Conservation (phyloP, 2,888 invertebrate genomes). For the Parascotia fuliginaria region DNA sequence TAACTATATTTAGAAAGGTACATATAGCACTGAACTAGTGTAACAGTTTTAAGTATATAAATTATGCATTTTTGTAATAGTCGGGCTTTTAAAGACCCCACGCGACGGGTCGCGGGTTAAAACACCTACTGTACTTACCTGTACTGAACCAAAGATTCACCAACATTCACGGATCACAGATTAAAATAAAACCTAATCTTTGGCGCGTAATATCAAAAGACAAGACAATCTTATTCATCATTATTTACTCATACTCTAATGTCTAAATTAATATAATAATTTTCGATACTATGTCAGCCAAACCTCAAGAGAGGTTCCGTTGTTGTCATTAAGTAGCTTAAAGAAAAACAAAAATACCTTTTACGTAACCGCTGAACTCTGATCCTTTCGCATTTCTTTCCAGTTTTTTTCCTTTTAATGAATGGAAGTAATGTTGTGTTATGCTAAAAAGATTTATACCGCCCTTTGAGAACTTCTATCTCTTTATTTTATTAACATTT, state of each 20-base stretch:
- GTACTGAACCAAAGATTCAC: no score
- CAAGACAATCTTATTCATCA: no score
- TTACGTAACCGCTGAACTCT: slow-evolving; percentile 1
- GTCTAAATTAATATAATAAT: not conserved
- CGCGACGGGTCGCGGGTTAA: no score
- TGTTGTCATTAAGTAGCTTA: slow-evolving; percentile 2
- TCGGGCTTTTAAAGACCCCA: no score
- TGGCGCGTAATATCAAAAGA: no score
- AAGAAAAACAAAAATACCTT: slow-evolving; percentile 7
- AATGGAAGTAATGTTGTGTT: slow-evolving; percentile 23
- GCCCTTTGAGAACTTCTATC: slow-evolving; percentile 27
- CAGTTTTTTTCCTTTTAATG: slow-evolving; percentile 19
- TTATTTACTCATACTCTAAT: not conserved
- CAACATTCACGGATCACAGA: no score
- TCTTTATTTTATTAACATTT: slow-evolving; percentile 29
- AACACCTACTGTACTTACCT: no score
- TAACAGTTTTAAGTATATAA: no score
- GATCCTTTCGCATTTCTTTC: slow-evolving; percentile 11
- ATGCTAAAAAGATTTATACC: slow-evolving; percentile 27
- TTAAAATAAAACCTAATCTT: no score
- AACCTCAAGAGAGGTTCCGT: not conserved
- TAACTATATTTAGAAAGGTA: no score
- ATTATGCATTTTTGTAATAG: no score
- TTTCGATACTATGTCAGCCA: not conserved
- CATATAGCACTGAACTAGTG: no score